phyloP scores from a whole-genome alignment of 2,797 vertebrate genomes.

The Lycodopsis pacificus region DNA sequence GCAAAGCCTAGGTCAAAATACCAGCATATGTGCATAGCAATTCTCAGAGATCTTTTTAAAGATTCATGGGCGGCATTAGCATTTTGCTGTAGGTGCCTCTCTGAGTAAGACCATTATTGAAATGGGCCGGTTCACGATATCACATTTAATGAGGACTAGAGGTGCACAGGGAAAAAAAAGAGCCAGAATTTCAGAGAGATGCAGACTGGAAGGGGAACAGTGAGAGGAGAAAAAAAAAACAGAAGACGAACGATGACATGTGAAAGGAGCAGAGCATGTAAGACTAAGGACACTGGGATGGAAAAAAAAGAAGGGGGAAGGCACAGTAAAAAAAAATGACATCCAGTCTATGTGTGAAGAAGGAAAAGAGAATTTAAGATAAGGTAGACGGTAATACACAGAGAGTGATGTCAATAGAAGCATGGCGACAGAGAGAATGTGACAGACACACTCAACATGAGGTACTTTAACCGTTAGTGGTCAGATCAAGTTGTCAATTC shows the following conservation, averaged over 20 bases:
- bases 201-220: neutral
- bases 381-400: neutral
- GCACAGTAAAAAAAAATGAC: neutral
- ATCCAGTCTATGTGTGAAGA: neutral
- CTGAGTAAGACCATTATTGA: conserved; percentile 60
- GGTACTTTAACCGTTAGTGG: neutral
- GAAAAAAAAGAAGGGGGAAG: neutral
- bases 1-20: conserved; percentile 70
- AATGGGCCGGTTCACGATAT: conserved; percentile 53
- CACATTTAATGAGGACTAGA: conserved; percentile 47
- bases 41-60: conserved; percentile 72
- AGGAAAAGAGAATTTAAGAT: conserved; percentile 7
- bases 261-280: conserved; percentile 1
- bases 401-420: neutral
- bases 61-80: conserved; percentile 77
- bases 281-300: conserved; percentile 15
- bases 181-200: conserved; percentile 28
- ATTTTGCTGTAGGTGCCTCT: conserved; percentile 64
- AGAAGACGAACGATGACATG: neutral
- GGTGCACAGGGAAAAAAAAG: conserved; percentile 5
- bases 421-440: neutral
- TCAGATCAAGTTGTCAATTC: conserved; percentile 30
- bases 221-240: neutral
- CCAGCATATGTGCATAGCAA: conserved; percentile 64
- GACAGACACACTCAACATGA: neutral